Base-by-base conservation (phyloP, 64 coral and sea anemone genomes). In the Hydrozoanthus tunicans region DNA sequence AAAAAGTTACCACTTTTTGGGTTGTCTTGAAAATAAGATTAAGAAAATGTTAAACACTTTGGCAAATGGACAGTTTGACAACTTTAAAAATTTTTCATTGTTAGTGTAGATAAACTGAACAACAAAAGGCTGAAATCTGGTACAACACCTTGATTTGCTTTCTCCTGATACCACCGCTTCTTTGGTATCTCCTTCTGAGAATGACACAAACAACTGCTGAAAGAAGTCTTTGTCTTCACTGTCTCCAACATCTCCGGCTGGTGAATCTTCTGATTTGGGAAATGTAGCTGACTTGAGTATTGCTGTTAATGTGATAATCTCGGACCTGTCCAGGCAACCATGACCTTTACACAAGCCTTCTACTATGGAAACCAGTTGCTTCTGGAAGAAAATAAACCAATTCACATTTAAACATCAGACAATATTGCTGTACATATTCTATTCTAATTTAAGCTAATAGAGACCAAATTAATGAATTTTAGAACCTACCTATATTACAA, bases 321-420 rank as follows among this genome's bases (percentile, higher is more conserved):
- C 94, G 60, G 94, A 86, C 62, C 92, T 91, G 68, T 90, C 86
- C 57, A 99, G 77, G 68, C 92, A 99, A 6, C 97, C 97, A 94
- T 99, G 97, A 25, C 97, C 97, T 86, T 99, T 99, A 58, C 97
- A 99, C 61, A 99, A 93, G 14, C 97, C 97, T 83, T 99, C 97
- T 43, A 99, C 86, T 10, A 99, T 93, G 6, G 94, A 92, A 1
- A 99, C 90, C 7, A 96, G 79, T 51, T 96, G 81, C 72, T 91
- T 99, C 97, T 99, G 74, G 70, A 43, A 43, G 32, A 43, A 4
- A 83, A 83, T 62, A 4, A 57, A n/a, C 5, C 14, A 10, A 89
- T n/a, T 13, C 32, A 61, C 51, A 78, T 78, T 53, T 5, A 6
- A 51, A 75, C 26, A 9, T 75, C 66, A 69, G 15, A n/a, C 66